A percentile compares a stretch with the other conserved stretches of the same genome.
Evolutionary conservation across 2,113 vertebrate species (phyloP).

Genomic region (Anoplopoma fimbria): DNA sequence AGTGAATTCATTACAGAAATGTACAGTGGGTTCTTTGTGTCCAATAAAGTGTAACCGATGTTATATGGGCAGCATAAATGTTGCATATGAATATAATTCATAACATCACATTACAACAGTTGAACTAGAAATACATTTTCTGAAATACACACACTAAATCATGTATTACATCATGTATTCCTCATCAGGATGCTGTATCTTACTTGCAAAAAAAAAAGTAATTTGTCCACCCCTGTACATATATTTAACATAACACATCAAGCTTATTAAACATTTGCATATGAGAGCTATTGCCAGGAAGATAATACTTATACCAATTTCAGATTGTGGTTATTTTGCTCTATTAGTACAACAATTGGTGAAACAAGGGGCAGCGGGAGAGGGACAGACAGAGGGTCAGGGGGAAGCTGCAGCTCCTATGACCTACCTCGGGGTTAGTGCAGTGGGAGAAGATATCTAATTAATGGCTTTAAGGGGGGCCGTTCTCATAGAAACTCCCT

Average conservation of each 20-base stretch:
- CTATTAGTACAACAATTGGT: too few relatives aligned
- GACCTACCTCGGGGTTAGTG: conserved; percentile 67
- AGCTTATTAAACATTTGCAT: background rate
- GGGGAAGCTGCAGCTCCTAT: conserved; percentile 48
- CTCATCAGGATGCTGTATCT: background rate
- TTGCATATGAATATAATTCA: background rate
- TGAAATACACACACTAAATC: background rate
- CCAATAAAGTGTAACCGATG: background rate
- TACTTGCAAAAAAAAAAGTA: background rate
- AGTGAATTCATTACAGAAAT: background rate
- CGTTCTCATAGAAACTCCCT: conserved; percentile 57
- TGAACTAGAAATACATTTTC: background rate
- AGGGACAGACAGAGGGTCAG: conserved; percentile 57
- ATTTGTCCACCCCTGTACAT: background rate
- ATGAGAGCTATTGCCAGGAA: background rate
- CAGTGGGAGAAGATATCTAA: conserved; percentile 62
- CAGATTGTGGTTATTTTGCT: background rate
- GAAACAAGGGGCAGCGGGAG: conserved; percentile 26
- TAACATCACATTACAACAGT: background rate
- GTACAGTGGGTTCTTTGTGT: background rate
- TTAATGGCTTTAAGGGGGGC: conserved; percentile 65
- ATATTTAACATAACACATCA: background rate
- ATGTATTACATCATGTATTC: too few relatives aligned
- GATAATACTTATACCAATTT: background rate
- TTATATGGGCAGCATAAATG: background rate